These are phyloP conservation scores for Phanerotoma sp. DNA, from an alignment of 2,888 invertebrate species.

Conservation along the genomic window DNA sequence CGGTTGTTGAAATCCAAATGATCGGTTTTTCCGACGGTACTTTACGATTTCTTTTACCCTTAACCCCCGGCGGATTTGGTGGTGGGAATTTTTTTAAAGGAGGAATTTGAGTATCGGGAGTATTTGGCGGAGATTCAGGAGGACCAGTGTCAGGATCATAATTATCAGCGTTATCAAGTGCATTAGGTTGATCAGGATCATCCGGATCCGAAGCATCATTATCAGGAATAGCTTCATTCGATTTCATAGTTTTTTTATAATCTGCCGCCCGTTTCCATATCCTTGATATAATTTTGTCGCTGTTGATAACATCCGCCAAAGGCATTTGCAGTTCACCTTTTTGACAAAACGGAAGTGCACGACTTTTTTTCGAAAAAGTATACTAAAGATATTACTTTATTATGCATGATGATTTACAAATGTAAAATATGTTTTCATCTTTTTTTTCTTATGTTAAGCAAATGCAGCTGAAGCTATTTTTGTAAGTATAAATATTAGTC, in stretches of 20 bases:
- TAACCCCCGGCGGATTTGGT: constrained; percentile 4
- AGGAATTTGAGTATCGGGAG: no score
- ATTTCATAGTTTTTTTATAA: constrained; percentile 24
- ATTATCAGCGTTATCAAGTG: constrained; percentile 15
- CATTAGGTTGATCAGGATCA: constrained; percentile 24
- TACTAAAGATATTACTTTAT: background rate
- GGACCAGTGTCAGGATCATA: constrained; percentile 28
- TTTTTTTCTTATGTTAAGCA: no score
- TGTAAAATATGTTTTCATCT: no score
- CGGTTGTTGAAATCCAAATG: constrained; percentile 7
- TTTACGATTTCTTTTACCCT: constrained; percentile 7
- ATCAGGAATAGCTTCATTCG: constrained; percentile 29
- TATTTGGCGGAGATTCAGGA: no score
- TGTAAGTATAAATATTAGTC: background rate
- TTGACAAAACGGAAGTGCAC: constrained; percentile 28
- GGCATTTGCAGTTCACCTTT: constrained; percentile 33
- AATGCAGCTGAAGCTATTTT: background rate
- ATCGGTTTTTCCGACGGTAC: constrained; percentile 10
- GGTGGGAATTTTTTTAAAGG: no score
- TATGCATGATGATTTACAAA: background rate
- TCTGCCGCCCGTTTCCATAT: constrained; percentile 32
- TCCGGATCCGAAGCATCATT: constrained; percentile 16
- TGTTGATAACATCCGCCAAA: constrained; percentile 23
- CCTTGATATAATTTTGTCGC: constrained; percentile 15
- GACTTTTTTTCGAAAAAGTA: constrained; percentile 5